These are phyloP conservation scores for Ophion ellenae DNA, from an alignment of 2,888 invertebrate species.

Conservation along the genomic window DNA sequence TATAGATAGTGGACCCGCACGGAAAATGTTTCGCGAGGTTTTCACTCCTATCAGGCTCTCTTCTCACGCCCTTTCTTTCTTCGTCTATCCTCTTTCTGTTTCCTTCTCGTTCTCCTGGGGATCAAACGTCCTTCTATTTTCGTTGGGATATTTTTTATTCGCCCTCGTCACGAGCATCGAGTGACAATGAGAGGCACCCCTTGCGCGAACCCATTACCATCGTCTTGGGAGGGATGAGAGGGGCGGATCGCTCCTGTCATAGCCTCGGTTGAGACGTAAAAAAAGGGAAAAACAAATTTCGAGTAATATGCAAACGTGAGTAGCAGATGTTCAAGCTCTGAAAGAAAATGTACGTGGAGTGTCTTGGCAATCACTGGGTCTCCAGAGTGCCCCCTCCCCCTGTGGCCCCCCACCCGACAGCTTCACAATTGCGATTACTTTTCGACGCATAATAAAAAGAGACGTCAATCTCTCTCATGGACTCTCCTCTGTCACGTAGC, in stretches of 20 bases:
- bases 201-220: constrained; percentile 48
- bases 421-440: constrained; percentile 54
- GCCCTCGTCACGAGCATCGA: constrained; percentile 41
- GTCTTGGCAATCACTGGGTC: constrained; percentile 49
- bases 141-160: constrained; percentile 44
- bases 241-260: constrained; percentile 16
- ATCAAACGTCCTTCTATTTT: constrained; percentile 41
- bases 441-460: constrained; percentile 44
- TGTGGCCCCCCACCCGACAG: constrained; percentile 1
- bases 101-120: constrained; percentile 18
- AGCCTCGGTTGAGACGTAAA: constrained; percentile 22
- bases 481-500: constrained; percentile 13
- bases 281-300: constrained; percentile 46
- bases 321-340: constrained; percentile 56
- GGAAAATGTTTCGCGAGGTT: constrained; percentile 39
- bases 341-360: constrained; percentile 36
- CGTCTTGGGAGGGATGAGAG: constrained; percentile 25
- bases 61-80: constrained; percentile 46
- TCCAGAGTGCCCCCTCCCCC: constrained; percentile 27
- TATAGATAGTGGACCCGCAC: constrained; percentile 27
- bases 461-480: constrained; percentile 64
- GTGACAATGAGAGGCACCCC: constrained; percentile 53
- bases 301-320: constrained; percentile 55
- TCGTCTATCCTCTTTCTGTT: constrained; percentile 47
- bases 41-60: constrained; percentile 43